Percentiles rank a stretch among this genome's conserved stretches.
Conservation (phyloP, 2,797 vertebrate genomes). For the Anguilla megastoma region DNA sequence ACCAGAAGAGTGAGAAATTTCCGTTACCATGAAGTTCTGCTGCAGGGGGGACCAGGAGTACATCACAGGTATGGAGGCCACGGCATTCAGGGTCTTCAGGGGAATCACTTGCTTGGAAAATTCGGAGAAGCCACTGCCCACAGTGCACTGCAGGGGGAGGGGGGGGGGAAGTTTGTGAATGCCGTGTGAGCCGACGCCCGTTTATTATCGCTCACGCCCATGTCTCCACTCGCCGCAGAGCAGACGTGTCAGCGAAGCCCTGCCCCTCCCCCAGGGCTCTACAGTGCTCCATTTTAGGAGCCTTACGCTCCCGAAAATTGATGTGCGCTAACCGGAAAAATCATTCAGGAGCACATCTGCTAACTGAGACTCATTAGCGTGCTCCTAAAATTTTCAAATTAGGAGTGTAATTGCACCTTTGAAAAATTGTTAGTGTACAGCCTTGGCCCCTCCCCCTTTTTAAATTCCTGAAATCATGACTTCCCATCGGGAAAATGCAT, state of each 20-base stretch:
- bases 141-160: constrained; percentile 80
- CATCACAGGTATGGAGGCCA: constrained; percentile 98
- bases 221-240: background rate
- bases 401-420: no score
- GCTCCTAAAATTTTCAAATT: no score
- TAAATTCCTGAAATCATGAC: no score
- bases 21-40: constrained; percentile 96
- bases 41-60: constrained; percentile 99
- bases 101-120: constrained; percentile 93
- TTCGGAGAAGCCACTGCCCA: constrained; percentile 90
- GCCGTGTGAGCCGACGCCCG: background rate
- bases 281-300: background rate
- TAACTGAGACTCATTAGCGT: no score
- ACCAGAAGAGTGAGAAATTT: background rate
- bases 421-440: no score
- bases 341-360: no score
- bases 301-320: no score
- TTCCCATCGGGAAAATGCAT: no score
- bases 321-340: no score
- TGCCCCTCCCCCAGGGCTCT: background rate
- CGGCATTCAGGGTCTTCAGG: constrained; percentile 95
- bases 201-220: background rate
- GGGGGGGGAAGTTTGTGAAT: background rate
- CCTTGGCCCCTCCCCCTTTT: no score
- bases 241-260: background rate